Evolutionary conservation across 2,888 invertebrate species (phyloP).

Genomic region (Cataglyphis livida): DNA sequence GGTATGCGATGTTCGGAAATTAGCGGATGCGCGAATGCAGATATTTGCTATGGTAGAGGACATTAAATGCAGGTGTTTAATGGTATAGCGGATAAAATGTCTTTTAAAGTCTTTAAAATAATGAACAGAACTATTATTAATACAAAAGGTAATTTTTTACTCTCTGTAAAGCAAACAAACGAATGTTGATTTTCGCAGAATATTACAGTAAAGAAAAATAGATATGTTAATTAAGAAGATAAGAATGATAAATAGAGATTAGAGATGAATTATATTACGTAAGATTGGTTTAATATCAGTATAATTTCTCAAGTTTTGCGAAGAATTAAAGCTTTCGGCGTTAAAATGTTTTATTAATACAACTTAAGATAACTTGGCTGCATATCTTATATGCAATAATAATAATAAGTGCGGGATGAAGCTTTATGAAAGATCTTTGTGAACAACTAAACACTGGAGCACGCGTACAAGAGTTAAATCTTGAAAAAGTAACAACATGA

Average conservation of each 20-base stretch:
- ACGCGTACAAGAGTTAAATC: constrained; percentile 20
- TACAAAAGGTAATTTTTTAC: not conserved
- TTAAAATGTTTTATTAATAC: constrained; percentile 26
- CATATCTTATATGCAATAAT: constrained; percentile 17
- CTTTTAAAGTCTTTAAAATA: constrained; percentile 28
- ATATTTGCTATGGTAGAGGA: constrained; percentile 32
- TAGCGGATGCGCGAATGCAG: constrained; percentile 40
- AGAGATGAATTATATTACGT: not conserved
- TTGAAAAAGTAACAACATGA: constrained; percentile 30
- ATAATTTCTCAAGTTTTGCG: not conserved
- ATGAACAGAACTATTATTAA: constrained; percentile 25
- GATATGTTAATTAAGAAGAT: not conserved
- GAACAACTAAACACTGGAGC: not conserved
- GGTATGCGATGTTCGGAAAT: constrained; percentile 48
- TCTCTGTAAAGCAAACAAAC: not conserved
- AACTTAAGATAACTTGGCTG: not conserved
- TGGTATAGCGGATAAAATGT: constrained; percentile 36
- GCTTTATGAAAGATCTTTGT: constrained; percentile 4
- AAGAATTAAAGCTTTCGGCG: constrained; percentile 5
- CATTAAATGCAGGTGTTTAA: constrained; percentile 36
- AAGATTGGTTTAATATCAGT: not conserved
- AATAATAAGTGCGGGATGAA: constrained; percentile 15
- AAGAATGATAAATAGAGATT: not conserved
- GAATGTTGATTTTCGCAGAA: not conserved
- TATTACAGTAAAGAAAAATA: constrained; percentile 6